phyloP scores from a whole-genome alignment of 2,888 invertebrate species.

The Ennomos fuscantarius region DNA sequence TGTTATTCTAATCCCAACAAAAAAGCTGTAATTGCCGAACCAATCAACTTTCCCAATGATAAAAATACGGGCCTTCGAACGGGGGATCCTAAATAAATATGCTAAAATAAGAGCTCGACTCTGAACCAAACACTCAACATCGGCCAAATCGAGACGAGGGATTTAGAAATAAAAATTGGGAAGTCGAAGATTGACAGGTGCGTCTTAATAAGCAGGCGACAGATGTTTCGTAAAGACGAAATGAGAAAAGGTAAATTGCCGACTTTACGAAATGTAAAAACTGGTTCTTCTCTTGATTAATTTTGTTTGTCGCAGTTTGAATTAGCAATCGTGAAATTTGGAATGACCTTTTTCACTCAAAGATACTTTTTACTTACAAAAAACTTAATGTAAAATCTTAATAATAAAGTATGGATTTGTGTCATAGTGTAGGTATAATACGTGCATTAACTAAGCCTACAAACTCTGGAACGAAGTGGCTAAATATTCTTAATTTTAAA shows the following conservation, averaged over 20 bases:
- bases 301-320: slow-evolving; percentile 21
- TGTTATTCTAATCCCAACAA: slow-evolving; percentile 36
- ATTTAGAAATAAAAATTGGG: slow-evolving; percentile 74
- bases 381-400: too few species aligned
- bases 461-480: too few species aligned
- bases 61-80: slow-evolving; percentile 56
- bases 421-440: too few species aligned
- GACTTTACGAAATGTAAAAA: slow-evolving; percentile 60
- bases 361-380: background rate
- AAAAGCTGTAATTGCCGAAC: slow-evolving; percentile 47
- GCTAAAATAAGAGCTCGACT: slow-evolving; percentile 65
- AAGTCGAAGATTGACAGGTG: slow-evolving; percentile 82
- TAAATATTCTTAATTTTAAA: too few species aligned
- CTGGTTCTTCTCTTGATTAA: slow-evolving; percentile 36
- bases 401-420: too few species aligned
- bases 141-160: slow-evolving; percentile 66
- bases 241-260: slow-evolving; percentile 81
- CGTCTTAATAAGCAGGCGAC: slow-evolving; percentile 82
- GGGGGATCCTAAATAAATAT: slow-evolving; percentile 69
- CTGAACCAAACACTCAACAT: slow-evolving; percentile 57
- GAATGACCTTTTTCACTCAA: background rate
- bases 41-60: slow-evolving; percentile 70
- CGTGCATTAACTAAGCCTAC: too few species aligned
- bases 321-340: background rate
- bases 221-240: slow-evolving; percentile 68